Evolutionary conservation across 2,113 vertebrate species (phyloP).

Genomic region (Gopherus evgoodei): DNA sequence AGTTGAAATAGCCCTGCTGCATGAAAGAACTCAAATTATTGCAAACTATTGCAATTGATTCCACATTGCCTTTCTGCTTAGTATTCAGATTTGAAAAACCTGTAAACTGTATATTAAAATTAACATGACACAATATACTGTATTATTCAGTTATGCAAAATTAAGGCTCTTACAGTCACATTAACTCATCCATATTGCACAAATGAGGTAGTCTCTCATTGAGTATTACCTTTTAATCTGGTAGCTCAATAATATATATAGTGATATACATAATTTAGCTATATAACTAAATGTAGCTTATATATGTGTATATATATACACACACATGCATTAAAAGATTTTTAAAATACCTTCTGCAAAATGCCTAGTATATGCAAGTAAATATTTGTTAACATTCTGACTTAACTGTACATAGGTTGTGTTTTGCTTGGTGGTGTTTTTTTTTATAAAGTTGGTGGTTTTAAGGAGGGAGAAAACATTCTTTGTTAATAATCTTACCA

Average conservation of each 20-base stretch:
- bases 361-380: neutral
- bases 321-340: too few relatives aligned
- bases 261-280: neutral
- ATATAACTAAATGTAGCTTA: neutral
- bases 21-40: constrained; percentile 14
- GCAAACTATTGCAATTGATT: constrained; percentile 24
- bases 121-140: constrained; percentile 29
- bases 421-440: neutral
- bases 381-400: neutral
- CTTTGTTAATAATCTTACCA: neutral
- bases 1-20: constrained; percentile 23
- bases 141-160: neutral
- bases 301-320: neutral
- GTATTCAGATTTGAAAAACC: neutral
- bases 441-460: neutral
- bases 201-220: neutral
- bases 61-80: neutral
- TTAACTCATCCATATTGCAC: neutral
- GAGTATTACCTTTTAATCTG: neutral
- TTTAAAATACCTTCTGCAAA: neutral
- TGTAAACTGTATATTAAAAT: constrained; percentile 44
- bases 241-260: neutral
- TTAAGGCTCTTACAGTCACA: neutral
- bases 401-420: neutral
- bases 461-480: neutral